phyloP scores from a whole-genome alignment of 2,113 vertebrate species.

The Melanotaenia duboulayi region DNA sequence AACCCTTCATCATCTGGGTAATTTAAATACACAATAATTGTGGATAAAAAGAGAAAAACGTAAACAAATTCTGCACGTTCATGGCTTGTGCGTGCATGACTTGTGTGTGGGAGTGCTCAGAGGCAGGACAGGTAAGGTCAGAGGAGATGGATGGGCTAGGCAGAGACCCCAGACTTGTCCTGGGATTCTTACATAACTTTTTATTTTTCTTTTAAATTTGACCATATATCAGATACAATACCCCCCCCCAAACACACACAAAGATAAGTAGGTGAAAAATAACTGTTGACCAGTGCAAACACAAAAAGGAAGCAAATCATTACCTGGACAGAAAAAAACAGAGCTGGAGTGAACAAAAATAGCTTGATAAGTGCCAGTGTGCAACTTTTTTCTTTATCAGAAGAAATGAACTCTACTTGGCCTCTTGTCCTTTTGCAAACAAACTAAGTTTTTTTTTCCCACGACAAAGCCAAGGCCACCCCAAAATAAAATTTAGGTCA shows the following conservation, averaged over 20 bases:
- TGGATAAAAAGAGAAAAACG: too few relatives aligned
- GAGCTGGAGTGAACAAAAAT: slow-evolving; percentile 56
- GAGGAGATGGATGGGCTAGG: slow-evolving; percentile 60
- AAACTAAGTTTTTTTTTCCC: slow-evolving; percentile 49
- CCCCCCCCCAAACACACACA: slow-evolving; percentile 28
- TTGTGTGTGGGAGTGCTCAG: too few relatives aligned
- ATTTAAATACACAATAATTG: too few relatives aligned
- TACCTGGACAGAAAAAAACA: slow-evolving; percentile 39
- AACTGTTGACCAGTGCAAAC: slow-evolving; percentile 57
- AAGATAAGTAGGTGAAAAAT: slow-evolving; percentile 61
- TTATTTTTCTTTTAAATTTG: slow-evolving; percentile 74
- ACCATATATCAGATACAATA: slow-evolving; percentile 53
- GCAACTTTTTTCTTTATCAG: slow-evolving; percentile 67
- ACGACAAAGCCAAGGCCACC: slow-evolving; percentile 13
- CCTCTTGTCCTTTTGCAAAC: slow-evolving; percentile 55
- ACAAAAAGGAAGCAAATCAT: slow-evolving; percentile 42
- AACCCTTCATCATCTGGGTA: neutral
- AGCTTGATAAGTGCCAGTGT: slow-evolving; percentile 53
- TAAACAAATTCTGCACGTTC: too few relatives aligned
- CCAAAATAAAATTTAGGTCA: slow-evolving; percentile 37
- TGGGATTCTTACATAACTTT: slow-evolving; percentile 76
- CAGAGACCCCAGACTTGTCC: slow-evolving; percentile 69
- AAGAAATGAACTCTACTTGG: slow-evolving; percentile 51
- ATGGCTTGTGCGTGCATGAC: neutral
- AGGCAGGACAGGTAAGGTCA: slow-evolving; percentile 27